Evolutionary conservation across 2,888 invertebrate genomes (phyloP).

Genomic region (Odiellus spinosus): DNA sequence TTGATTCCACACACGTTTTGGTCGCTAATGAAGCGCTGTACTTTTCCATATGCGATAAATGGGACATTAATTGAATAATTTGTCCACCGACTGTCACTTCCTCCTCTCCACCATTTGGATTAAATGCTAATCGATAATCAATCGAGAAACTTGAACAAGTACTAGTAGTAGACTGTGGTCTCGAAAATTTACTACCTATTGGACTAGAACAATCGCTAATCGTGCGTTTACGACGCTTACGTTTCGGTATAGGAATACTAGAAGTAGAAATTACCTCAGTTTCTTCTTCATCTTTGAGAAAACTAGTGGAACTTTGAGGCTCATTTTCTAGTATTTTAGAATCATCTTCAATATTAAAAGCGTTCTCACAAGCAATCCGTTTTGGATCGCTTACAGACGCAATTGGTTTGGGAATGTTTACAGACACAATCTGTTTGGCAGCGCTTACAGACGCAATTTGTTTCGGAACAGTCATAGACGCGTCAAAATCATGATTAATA

Average conservation of each 20-base stretch:
- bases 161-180: neutral
- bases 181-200: neutral
- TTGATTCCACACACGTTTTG: conserved; percentile 17
- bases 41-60: conserved; percentile 24
- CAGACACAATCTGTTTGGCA: neutral
- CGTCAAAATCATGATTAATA: conserved; percentile 2
- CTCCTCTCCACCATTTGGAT: neutral
- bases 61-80: conserved; percentile 19
- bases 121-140: neutral
- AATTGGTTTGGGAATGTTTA: neutral
- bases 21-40: conserved; percentile 18
- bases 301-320: neutral
- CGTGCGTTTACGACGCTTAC: neutral
- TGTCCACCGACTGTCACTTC: conserved; percentile 4
- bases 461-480: neutral
- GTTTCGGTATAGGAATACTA: neutral
- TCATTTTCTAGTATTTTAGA: neutral
- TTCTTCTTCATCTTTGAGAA: neutral
- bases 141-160: neutral
- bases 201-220: neutral
- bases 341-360: neutral
- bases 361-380: neutral
- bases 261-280: neutral
- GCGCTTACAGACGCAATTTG: neutral
- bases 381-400: neutral